Evolutionary conservation across 2,888 invertebrate species (phyloP), one percentile per base, ranked within the genome.

Genomic region (Polyploca ridens): DNA sequence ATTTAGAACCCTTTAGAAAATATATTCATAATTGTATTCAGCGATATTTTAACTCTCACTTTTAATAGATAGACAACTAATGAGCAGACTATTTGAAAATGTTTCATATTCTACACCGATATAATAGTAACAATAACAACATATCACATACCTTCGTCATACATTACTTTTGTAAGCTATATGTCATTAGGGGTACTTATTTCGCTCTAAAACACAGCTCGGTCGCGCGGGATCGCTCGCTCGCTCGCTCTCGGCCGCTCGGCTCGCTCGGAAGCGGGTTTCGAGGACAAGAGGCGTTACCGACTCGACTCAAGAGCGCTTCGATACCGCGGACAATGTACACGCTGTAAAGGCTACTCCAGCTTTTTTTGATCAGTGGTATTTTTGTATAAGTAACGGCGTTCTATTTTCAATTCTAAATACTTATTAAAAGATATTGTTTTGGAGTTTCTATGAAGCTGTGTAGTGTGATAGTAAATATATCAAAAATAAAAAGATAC

Each of bases 241-340:
- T n/a, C 49, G 14, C 33, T 33, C 68, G 59, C 70, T 71, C 10
- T 27, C 27, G 27, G 27, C 27, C 27, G 27, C 16, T 54, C 19
- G 16, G 54, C 54, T 54, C 16, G 54, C 54, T 54, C 16, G 19
- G 54, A 79, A 79, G 73, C 75, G 68, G 82, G 79, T 80, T 82
- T 82, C 67, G 73, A 79, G 79, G 79, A 70, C 77, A 81, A 79
- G 82, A 78, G 79, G 82, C 77, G 75, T 78, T 73, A 74, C 66
- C 57, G 65, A 62, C 68, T 75, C 63, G 78, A 76, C 78, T 76
- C 72, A 64, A 63, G 68, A 66, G 79, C 77, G 71, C 76, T 79
- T 73, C 72, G 71, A 76, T 71, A 69, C 60, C 63, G 65, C 68
- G 75, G 77, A 77, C 77, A 77, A 77, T 75, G 72, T 67, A 68